phyloP scores from a whole-genome alignment of 2,113 vertebrate genomes.

The Urocolius indicus region DNA sequence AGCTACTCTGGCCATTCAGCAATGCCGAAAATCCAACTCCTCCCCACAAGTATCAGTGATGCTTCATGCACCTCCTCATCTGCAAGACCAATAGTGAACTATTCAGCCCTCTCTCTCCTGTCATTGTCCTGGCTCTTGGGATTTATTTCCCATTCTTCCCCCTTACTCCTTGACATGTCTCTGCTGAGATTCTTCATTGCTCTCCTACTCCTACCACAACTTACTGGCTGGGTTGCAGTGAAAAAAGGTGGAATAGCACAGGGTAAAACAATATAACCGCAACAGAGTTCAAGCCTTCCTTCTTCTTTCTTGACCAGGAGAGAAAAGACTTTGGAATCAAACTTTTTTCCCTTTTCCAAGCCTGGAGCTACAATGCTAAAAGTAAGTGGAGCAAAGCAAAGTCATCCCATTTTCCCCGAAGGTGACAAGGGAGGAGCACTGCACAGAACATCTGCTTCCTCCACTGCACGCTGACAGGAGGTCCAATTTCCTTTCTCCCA shows the following conservation, averaged over 20 bases:
- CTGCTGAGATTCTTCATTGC: background rate
- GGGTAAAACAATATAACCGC: background rate
- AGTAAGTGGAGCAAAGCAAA: background rate
- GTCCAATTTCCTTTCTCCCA: background rate
- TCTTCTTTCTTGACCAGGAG: background rate
- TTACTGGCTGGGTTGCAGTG: rapidly evolving
- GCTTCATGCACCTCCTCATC: background rate
- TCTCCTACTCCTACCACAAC: background rate
- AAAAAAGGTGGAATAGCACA: background rate
- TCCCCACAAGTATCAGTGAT: background rate
- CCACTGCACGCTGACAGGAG: background rate
- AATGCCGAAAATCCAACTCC: background rate
- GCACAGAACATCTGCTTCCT: background rate
- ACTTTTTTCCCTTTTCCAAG: background rate
- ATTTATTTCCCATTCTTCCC: background rate
- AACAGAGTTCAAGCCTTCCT: background rate
- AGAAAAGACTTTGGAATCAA: background rate
- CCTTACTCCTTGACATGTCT: background rate
- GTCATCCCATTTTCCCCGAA: background rate
- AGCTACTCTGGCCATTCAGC: background rate
- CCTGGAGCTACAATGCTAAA: background rate
- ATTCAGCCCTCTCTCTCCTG: background rate
- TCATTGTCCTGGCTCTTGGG: background rate
- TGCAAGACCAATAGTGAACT: background rate
- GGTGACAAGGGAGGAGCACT: background rate